Evolutionary conservation across 1,140 invertebrate species (phyloP), one percentile per base, ranked within the genome.

Genomic region (Nylanderia fulva): DNA sequence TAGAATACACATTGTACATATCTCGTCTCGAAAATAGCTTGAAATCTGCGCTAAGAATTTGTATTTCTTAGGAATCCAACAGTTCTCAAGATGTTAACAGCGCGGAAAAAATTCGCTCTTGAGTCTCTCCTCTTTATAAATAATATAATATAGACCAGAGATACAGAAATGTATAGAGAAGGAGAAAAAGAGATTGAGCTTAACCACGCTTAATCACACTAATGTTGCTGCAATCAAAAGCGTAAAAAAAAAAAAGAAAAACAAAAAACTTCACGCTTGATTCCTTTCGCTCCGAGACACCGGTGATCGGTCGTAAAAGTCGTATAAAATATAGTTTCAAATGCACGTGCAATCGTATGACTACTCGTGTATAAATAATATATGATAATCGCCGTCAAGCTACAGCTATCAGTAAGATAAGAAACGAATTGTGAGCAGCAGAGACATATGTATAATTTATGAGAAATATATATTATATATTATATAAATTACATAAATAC

Each of bases 271-370:
- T 85, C 77, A 88, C 72, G 58, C 45, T 80, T 77, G 80, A 77
- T 88, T 90, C 88, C 72, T n/a, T n/a, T 82, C 61, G 85, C 68
- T 91, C 89, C 90, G 87, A 91, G 89, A 93, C 71, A 91, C 75
- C 87, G 90, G 66, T 86, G 86, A 91, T 91, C 87, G 89, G 93
- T 48, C 45, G 15, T 93, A 93, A 94, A 94, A 93, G 88, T 93
- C 86, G 86, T 94, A 93, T 92, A 93, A 94, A 94, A 94, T 93
- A 92, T 93, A 92, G 90, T 89, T 93, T 91, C 91, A 93, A 91
- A 90, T 93, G 91, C 88, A 90, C 90, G 87, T 88, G 88, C 93
- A 91, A 93, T 92, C 92, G 91, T 91, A 88, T 90, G 91, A 89
- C 90, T 90, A 90, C 85, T 89, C 69, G 77, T 82, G 80, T 91